Base-by-base conservation (phyloP, 2,888 invertebrate species). In the Didymodactylos carnosus region DNA sequence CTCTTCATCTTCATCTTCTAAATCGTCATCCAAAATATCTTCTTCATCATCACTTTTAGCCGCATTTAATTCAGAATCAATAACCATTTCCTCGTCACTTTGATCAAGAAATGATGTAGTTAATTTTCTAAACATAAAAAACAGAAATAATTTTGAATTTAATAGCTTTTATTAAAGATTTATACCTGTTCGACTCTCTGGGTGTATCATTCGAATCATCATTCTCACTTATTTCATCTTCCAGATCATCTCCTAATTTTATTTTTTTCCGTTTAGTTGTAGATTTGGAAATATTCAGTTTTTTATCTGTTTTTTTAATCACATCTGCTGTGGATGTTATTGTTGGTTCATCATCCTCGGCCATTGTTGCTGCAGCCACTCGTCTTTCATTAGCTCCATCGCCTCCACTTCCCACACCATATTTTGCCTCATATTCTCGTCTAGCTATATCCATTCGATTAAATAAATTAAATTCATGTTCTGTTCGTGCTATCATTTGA, bases 401-500 rank as follows among this genome's bases (percentile, higher is more conserved):
- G n/a, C 49, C 23, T 23, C 49, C 23, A 23, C 53, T 53, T n/a
- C 62, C 62, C 16, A 62, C 62, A n/a, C 62, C 62, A 62, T 62
- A 10, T 10, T 8, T 13, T 11, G 29, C 29, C n/a, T 62, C 62
- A 35, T 35, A n/a, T 62, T 35, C 35, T 80, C 91, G 88, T 75
- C 97, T 87, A 79, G 97, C 97, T 71, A 91, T 84, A 83, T 98
- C 98, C 87, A 95, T 89, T 81, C 90, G 80, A 81, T 85, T 79
- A 41, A 75, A 95, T 25, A 88, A 83, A 81, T 97, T 94, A 81
- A 97, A 89, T 83, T 99, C 98, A 8, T 90, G 90, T 81, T 97
- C 95, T 14, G 89, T 89, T 76, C 98, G 88, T 0, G 97, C 94
- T 79, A 99, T 90, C 97, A 98, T 98, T 40, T 70, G 40, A 70